Percentiles rank a stretch among this genome's conserved stretches.
These are phyloP conservation scores for Acanthacorydalis orientalis DNA, from an alignment of 2,888 invertebrate genomes.

Conservation along the genomic window DNA sequence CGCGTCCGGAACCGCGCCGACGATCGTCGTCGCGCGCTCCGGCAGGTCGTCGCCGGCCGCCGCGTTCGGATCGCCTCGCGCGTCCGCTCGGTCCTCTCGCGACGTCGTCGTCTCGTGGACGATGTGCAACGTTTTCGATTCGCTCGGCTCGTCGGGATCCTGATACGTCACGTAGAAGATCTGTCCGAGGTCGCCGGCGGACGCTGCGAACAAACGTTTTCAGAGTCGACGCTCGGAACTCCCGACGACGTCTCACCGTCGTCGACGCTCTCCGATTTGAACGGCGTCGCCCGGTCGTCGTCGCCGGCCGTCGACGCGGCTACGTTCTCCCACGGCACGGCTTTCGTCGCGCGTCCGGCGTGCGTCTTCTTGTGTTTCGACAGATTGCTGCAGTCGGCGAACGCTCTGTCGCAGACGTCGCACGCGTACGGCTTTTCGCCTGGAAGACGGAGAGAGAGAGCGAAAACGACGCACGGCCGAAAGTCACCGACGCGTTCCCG, in stretches of 20 bases:
- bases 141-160: slow-evolving; percentile 25
- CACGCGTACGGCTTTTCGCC: slow-evolving; percentile 53
- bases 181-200: slow-evolving; percentile 18
- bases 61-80: slow-evolving; percentile 43
- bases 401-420: slow-evolving; percentile 50
- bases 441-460: slow-evolving; percentile 11
- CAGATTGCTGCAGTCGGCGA: slow-evolving; percentile 62
- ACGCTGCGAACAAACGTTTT: slow-evolving; percentile 13
- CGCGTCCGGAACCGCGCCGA: background rate
- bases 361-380: slow-evolving; percentile 41
- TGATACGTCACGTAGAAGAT: slow-evolving; percentile 33
- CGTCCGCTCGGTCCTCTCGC: slow-evolving; percentile 50
- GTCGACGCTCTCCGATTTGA: background rate
- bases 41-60: slow-evolving; percentile 33
- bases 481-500: too few relatives aligned
- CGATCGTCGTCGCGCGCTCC: slow-evolving; percentile 16
- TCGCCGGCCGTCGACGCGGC: background rate
- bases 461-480: background rate
- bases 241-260: slow-evolving; percentile 11
- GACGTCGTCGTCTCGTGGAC: slow-evolving; percentile 43
- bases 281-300: background rate
- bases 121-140: slow-evolving; percentile 21
- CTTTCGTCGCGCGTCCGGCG: background rate
- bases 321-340: background rate
- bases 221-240: too few relatives aligned